Evolutionary conservation across 1,140 invertebrate genomes (phyloP).

Genomic region (Chrysomallon squamiferum): DNA sequence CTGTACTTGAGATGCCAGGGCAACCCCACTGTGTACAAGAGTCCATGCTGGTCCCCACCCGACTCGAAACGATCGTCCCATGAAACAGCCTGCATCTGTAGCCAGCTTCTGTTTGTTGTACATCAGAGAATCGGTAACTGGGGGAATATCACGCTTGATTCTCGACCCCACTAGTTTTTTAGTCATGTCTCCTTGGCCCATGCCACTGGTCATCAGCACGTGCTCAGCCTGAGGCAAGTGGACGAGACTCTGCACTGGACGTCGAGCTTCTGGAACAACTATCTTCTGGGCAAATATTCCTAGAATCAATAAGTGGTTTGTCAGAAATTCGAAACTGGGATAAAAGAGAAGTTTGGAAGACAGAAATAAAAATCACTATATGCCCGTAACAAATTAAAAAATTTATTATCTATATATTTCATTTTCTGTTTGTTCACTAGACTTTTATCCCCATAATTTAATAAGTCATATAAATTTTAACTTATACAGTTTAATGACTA

Average conservation of each 20-base stretch:
- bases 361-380: too few species aligned
- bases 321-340: too few species aligned
- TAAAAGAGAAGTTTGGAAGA: too few species aligned
- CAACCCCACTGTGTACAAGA: conserved; percentile 63
- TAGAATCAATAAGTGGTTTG: too few species aligned
- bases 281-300: conserved; percentile 6
- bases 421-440: too few species aligned
- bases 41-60: conserved; percentile 77
- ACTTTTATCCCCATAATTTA: too few species aligned
- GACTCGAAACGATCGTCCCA: conserved; percentile 75
- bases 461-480: too few species aligned
- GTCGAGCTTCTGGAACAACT: conserved; percentile 16
- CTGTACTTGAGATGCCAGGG: conserved; percentile 4
- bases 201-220: conserved; percentile 49
- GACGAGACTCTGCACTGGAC: conserved; percentile 32
- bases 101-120: conserved; percentile 64
- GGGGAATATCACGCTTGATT: conserved; percentile 38
- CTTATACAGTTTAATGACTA: too few species aligned
- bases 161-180: conserved; percentile 42
- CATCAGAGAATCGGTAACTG: conserved; percentile 46
- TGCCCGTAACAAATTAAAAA: too few species aligned
- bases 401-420: too few species aligned
- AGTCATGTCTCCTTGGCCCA: conserved; percentile 41
- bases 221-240: conserved; percentile 49
- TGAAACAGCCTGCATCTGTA: conserved; percentile 71